A percentile compares a stretch with the other conserved stretches of the same genome.
Evolutionary conservation across 2,888 invertebrate species (phyloP).

Genomic region (Vesta saturnalis): DNA sequence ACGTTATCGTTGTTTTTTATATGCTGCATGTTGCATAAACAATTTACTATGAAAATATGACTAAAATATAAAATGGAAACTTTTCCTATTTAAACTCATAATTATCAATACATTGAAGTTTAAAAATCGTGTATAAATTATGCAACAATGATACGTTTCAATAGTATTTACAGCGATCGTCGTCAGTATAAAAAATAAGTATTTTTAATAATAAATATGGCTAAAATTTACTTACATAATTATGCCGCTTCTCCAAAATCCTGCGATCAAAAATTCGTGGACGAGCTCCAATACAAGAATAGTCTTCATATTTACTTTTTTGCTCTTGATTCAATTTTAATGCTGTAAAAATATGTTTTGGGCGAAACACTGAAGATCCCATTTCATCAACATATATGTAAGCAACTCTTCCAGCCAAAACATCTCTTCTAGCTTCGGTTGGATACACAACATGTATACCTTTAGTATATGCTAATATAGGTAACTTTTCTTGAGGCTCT

Average conservation of each 20-base stretch:
- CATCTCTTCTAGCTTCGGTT: constrained; percentile 77
- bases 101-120: too few species aligned
- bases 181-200: too few species aligned
- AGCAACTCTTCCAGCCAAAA: constrained; percentile 77
- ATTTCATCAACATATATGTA: constrained; percentile 81
- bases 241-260: not conserved
- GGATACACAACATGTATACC: constrained; percentile 80
- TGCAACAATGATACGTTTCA: too few species aligned
- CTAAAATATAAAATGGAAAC: too few species aligned
- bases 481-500: constrained; percentile 47
- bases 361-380: constrained; percentile 74
- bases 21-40: too few species aligned
- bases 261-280: constrained; percentile 42
- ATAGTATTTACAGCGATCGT: too few species aligned
- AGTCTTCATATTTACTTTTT: constrained; percentile 55
- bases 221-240: not conserved
- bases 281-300: constrained; percentile 57
- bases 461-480: constrained; percentile 57
- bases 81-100: too few species aligned
- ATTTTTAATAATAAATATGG: not conserved
- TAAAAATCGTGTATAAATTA: too few species aligned
- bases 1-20: too few species aligned
- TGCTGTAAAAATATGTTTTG: constrained; percentile 79
- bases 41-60: too few species aligned
- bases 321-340: constrained; percentile 72